These are phyloP conservation scores for Sogatella furcifera DNA, from an alignment of 1,140 invertebrate species.

Conservation along the genomic window DNA sequence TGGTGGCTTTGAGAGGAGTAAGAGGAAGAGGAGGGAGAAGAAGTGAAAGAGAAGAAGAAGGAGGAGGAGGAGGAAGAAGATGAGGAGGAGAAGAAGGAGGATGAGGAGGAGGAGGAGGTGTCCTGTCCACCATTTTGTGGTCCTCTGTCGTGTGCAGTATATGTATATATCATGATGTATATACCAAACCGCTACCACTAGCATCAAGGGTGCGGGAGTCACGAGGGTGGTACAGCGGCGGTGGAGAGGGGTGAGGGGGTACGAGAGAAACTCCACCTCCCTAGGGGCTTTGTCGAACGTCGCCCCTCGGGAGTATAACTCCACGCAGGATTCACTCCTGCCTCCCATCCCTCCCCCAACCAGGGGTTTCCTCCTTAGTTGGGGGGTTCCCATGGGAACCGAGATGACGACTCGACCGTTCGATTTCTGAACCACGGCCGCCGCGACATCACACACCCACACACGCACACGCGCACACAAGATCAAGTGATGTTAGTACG, in stretches of 20 bases:
- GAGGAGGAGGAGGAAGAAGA: not conserved
- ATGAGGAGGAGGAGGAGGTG: constrained; percentile 1
- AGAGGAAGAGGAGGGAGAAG: not conserved
- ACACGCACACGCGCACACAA: no score
- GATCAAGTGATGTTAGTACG: no score
- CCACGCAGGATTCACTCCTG: constrained; percentile 14
- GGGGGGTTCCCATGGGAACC: constrained; percentile 38
- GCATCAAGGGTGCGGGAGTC: not conserved
- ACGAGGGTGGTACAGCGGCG: no score
- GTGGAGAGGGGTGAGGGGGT: constrained; percentile 19
- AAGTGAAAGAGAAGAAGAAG: not conserved
- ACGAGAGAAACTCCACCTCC: constrained; percentile 32
- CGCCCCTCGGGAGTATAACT: constrained; percentile 28
- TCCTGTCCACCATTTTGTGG: constrained; percentile 11
- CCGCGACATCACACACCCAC: no score
- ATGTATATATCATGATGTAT: not conserved
- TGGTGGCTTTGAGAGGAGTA: not conserved
- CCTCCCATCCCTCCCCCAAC: constrained; percentile 21
- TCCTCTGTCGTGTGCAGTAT: not conserved
- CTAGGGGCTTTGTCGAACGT: constrained; percentile 19
- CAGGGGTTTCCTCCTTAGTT: constrained; percentile 4
- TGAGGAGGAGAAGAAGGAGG: not conserved
- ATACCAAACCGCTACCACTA: not conserved
- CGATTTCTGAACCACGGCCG: constrained; percentile 22
- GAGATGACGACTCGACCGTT: constrained; percentile 27